Conservation (phyloP, 2,888 invertebrate genomes). For the Matsumyia berberina region DNA sequence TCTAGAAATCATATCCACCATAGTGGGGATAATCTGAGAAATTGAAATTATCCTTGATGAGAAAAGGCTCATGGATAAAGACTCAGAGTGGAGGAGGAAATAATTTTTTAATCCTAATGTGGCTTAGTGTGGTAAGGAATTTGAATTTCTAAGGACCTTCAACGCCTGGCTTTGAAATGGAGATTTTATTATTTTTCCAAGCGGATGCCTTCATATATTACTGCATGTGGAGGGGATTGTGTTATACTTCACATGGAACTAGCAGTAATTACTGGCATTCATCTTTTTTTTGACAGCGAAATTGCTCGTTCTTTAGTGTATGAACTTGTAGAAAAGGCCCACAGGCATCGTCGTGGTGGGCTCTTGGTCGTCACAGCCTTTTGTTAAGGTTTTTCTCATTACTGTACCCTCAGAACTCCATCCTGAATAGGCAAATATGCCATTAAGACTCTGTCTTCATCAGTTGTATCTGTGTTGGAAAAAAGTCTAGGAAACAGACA, state of each 20-base stretch:
- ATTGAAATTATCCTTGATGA: constrained; percentile 66
- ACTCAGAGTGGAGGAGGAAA: neutral
- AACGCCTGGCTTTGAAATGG: neutral
- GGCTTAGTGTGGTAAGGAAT: neutral
- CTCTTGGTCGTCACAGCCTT: no score
- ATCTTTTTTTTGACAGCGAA: constrained; percentile 1
- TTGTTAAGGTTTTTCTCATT: no score
- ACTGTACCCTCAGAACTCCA: no score
- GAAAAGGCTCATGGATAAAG: constrained; percentile 50
- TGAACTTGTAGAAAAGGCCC: neutral
- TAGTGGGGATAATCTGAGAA: constrained; percentile 53
- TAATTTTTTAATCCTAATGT: no score
- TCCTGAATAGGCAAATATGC: no score
- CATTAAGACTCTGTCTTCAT: no score
- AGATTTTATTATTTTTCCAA: constrained; percentile 1
- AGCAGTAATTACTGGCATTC: constrained; percentile 1
- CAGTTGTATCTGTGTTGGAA: no score
- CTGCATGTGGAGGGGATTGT: neutral
- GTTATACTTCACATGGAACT: neutral
- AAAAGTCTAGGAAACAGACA: no score
- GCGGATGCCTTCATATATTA: constrained; percentile 1
- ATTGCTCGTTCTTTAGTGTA: neutral
- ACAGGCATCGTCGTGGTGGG: neutral
- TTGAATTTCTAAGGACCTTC: neutral
- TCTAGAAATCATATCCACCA: constrained; percentile 17